Conservation (phyloP, 2,888 invertebrate species). For the Theristus sp. region DNA sequence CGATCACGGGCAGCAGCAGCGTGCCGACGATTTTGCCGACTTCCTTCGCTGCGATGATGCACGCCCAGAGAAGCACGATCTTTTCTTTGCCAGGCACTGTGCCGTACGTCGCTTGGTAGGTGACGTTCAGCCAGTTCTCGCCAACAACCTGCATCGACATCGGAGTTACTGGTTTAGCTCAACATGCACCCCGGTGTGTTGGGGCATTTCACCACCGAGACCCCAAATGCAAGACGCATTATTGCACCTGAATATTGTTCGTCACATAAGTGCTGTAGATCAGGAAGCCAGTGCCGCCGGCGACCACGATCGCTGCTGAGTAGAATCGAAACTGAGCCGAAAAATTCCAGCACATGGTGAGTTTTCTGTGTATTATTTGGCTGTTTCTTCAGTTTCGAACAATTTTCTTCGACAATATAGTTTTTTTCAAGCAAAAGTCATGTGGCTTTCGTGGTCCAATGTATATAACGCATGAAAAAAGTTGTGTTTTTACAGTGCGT, state of each 20-base stretch:
- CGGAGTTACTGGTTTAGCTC: no score
- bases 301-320: not conserved
- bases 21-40: conserved; percentile 5
- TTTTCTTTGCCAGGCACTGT: not conserved
- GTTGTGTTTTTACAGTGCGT: no score
- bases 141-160: conserved; percentile 2
- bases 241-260: conserved; percentile 1
- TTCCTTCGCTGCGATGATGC: conserved; percentile 3
- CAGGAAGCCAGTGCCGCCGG: not conserved
- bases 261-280: conserved; percentile 5
- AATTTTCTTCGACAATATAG: no score
- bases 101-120: not conserved
- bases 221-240: no score
- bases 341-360: not conserved
- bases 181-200: no score
- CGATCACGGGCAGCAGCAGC: conserved; percentile 1
- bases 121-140: conserved; percentile 2
- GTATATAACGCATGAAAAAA: no score
- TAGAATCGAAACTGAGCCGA: not conserved
- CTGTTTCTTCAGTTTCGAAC: no score
- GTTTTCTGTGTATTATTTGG: no score
- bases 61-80: not conserved
- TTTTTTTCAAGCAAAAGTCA: no score
- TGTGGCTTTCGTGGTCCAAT: no score
- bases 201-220: no score